Evolutionary conservation across 2,113 vertebrate species (phyloP), one percentile per base, ranked within the genome.

Genomic region (Sceloporus tristichus): DNA sequence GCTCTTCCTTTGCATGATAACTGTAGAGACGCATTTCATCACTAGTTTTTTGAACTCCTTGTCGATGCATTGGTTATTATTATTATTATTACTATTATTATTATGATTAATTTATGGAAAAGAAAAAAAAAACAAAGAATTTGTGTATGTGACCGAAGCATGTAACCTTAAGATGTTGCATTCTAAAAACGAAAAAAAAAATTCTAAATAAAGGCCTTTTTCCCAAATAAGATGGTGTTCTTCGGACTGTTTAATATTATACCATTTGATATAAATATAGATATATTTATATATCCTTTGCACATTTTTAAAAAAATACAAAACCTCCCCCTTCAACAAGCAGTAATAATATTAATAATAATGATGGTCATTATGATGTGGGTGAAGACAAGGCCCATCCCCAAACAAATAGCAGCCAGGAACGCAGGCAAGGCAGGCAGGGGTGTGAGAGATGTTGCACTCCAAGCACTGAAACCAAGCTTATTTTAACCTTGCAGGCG

Each of bases 401-500:
- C 92, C 42, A 84, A n/a, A 91, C 27, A 94, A 95, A 94, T 95
- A 94, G 93, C 78, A 79, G 92, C 94, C 95, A 95, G 96, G n/a
- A 96, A 96, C 19, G 34, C 91, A 95, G 96, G 94, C 95, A 94
- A 94, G 75, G 87, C 92, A 95, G 94, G 96, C 95, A 97, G 97
- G 97, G 96, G 7, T 0, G 13, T 93, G 96, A 96, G n/a, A 6
- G 18, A 96, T 97, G 97, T 97, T 97, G 97, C 97, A 94, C 95
- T 95, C 98, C 97, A 96, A 96, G 97, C 98, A 98, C 98, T 99
- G 98, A 99, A 88, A 98, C 97, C 97, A 92, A 98, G 98, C 98
- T 98, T 98, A 99, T 99, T 99, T 98, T 98, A 97, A 98, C 98
- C 98, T 98, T 98, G 97, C 98, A 99, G 99, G 98, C 98, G 92